These are phyloP conservation scores for Drosophila parabipectinata DNA, from an alignment of 1,140 invertebrate species.

Conservation along the genomic window DNA sequence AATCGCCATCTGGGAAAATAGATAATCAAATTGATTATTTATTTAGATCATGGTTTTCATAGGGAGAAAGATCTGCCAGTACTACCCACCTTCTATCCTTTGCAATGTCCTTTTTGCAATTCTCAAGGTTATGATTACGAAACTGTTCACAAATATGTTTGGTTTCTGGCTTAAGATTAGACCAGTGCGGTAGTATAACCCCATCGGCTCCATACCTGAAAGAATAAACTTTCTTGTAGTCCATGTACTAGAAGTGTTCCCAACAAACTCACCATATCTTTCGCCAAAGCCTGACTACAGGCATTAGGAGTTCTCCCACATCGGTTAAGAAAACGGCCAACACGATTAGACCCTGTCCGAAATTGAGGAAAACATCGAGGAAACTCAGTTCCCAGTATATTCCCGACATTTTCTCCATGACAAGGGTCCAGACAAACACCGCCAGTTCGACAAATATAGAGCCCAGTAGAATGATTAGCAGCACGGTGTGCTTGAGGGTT, in stretches of 20 bases:
- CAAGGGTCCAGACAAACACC: constrained; percentile 93
- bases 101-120: constrained; percentile 92
- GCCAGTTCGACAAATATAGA: constrained; percentile 96
- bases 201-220: constrained; percentile 88
- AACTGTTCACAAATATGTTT: constrained; percentile 95
- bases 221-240: no score
- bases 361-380: constrained; percentile 94
- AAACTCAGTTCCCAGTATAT: constrained; percentile 96
- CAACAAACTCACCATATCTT: constrained; percentile 85
- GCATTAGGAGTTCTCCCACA: constrained; percentile 89
- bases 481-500: constrained; percentile 91
- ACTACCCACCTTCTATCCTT: constrained; percentile 86
- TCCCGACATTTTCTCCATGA: constrained; percentile 93
- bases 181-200: constrained; percentile 88
- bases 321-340: constrained; percentile 94
- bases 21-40: constrained; percentile 4
- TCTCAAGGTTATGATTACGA: constrained; percentile 91
- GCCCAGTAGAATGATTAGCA: constrained; percentile 91
- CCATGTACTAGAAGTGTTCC: not conserved
- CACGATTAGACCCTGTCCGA: constrained; percentile 94
- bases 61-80: not conserved
- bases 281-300: constrained; percentile 87
- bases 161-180: constrained; percentile 90
- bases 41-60: not conserved
- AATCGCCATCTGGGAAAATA: constrained; percentile 86